Percentiles rank a stretch among this genome's conserved stretches.
These are phyloP conservation scores for Coenobita brevimanus DNA, from an alignment of 1,140 invertebrate genomes.

Conservation along the genomic window DNA sequence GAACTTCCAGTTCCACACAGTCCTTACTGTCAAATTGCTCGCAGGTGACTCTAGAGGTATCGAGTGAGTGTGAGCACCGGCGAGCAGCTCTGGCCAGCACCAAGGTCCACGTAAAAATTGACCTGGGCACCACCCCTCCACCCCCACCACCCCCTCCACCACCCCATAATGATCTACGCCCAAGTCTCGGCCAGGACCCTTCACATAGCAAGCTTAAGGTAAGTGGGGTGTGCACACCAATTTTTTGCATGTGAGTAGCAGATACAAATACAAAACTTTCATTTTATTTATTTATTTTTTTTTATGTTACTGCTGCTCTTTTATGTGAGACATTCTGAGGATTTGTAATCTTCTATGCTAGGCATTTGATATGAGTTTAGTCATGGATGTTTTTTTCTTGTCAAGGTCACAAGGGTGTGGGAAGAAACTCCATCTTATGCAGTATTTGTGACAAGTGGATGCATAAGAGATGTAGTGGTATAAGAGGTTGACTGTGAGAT, in stretches of 20 bases:
- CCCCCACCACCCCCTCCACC: neutral
- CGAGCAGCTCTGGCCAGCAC: constrained; percentile 82
- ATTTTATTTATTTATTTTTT: neutral
- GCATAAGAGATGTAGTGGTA: too few relatives aligned
- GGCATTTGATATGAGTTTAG: too few relatives aligned
- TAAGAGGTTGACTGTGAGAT: too few relatives aligned
- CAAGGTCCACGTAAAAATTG: constrained; percentile 90
- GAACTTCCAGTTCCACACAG: neutral
- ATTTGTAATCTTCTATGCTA: too few relatives aligned
- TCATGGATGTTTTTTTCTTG: too few relatives aligned
- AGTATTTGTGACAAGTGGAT: too few relatives aligned
- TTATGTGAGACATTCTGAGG: too few relatives aligned
- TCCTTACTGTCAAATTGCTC: neutral
- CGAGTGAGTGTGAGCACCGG: constrained; percentile 70
- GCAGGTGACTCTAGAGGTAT: constrained; percentile 58
- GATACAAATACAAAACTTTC: too few relatives aligned
- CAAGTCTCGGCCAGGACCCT: constrained; percentile 4
- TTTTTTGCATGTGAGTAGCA: too few relatives aligned
- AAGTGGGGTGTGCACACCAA: too few relatives aligned
- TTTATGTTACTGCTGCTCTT: neutral
- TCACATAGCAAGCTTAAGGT: constrained; percentile 45
- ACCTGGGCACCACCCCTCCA: constrained; percentile 81
- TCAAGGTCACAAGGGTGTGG: too few relatives aligned
- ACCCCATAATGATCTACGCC: constrained; percentile 61
- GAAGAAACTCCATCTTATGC: too few relatives aligned